Evolutionary conservation across 2,113 vertebrate genomes (phyloP).

Genomic region (Phaethornis superciliosus): DNA sequence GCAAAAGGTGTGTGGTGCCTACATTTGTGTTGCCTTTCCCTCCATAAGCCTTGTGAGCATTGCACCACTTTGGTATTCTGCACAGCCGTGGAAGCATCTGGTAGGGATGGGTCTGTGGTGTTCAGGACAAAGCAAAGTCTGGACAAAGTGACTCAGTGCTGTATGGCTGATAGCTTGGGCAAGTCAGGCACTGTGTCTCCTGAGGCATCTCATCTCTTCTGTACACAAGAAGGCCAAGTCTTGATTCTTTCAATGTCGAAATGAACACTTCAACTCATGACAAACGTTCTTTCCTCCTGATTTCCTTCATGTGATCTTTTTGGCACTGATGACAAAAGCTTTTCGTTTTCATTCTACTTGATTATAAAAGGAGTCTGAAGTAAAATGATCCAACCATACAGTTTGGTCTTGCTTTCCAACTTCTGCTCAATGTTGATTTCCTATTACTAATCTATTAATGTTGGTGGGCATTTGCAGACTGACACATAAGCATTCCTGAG

Average conservation of each 20-base stretch:
- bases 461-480: not conserved
- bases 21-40: not conserved
- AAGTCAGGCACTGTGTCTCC: not conserved
- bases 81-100: fast-evolving
- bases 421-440: not conserved
- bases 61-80: not conserved
- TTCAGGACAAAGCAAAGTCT: not conserved
- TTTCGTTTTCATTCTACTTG: not conserved
- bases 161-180: not conserved
- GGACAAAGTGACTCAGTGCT: not conserved
- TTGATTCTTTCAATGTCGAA: not conserved
- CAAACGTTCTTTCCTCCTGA: not conserved
- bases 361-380: not conserved
- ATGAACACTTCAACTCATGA: not conserved
- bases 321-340: not conserved
- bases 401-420: not conserved
- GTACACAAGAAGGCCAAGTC: not conserved
- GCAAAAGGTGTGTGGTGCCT: not conserved
- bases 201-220: not conserved
- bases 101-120: not conserved
- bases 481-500: fast-evolving
- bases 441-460: not conserved
- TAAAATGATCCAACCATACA: not conserved
- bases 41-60: not conserved
- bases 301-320: not conserved